A percentile compares a stretch with the other conserved stretches of the same genome.
These are phyloP conservation scores for Neoitamus cyanurus DNA, from an alignment of 2,888 invertebrate genomes.

Conservation along the genomic window DNA sequence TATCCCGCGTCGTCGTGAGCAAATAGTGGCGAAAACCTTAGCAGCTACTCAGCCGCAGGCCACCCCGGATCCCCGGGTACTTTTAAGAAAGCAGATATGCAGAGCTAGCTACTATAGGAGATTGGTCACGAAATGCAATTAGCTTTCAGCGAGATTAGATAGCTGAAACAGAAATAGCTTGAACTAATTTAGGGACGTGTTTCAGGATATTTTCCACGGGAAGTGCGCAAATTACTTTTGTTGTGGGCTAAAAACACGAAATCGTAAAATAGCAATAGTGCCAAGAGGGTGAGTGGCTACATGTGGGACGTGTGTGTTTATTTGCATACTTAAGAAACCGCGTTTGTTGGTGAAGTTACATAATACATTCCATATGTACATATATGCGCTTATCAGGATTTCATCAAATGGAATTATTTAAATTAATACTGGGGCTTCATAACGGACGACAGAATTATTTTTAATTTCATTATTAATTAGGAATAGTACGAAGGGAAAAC, in stretches of 20 bases:
- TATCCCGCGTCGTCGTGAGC: not conserved
- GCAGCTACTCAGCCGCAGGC: not conserved
- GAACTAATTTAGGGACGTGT: not conserved
- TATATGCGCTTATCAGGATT: too few relatives aligned
- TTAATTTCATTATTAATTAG: too few relatives aligned
- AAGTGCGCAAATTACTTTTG: not conserved
- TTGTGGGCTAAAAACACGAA: not conserved
- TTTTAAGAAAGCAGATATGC: not conserved
- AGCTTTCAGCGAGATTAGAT: not conserved
- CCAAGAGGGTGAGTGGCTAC: not conserved
- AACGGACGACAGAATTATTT: too few relatives aligned
- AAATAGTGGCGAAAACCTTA: not conserved
- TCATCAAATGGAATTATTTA: too few relatives aligned
- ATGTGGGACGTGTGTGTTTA: not conserved
- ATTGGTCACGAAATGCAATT: slow-evolving; percentile 5
- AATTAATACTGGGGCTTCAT: too few relatives aligned
- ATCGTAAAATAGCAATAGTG: not conserved
- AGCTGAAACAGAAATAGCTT: not conserved
- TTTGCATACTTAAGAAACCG: not conserved
- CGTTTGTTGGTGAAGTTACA: too few relatives aligned
- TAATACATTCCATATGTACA: too few relatives aligned
- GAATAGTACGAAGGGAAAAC: too few relatives aligned
- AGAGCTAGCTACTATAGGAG: not conserved
- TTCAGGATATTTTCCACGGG: not conserved
- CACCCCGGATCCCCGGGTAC: not conserved